Conservation (phyloP, 2,888 invertebrate species). For the Nudaria mundana region DNA sequence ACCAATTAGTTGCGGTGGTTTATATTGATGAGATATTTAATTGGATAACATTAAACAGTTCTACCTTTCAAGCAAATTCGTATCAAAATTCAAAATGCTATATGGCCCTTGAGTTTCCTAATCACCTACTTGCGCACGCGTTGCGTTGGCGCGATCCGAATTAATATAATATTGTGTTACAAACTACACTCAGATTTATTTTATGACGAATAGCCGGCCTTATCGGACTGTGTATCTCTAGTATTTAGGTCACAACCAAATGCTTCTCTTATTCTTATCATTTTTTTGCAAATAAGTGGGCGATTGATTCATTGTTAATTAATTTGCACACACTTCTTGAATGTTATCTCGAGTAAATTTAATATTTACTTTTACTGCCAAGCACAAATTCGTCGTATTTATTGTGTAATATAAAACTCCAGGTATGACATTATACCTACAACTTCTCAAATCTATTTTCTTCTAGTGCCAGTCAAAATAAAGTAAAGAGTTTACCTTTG, state of each 20-base stretch:
- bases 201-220: slow-evolving; percentile 39
- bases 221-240: slow-evolving; percentile 41
- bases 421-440: too few relatives aligned
- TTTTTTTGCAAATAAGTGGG: slow-evolving; percentile 45
- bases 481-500: too few relatives aligned
- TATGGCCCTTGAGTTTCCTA: slow-evolving; percentile 36
- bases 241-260: slow-evolving; percentile 55
- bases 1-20: neutral
- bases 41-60: slow-evolving; percentile 19
- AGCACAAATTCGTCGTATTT: neutral
- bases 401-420: neutral
- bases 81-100: slow-evolving; percentile 42
- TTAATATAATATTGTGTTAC: slow-evolving; percentile 62
- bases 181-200: slow-evolving; percentile 50
- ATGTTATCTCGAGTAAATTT: slow-evolving; percentile 11
- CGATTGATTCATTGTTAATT: slow-evolving; percentile 26
- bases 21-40: too few relatives aligned
- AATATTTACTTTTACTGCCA: neutral
- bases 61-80: slow-evolving; percentile 27
- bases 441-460: too few relatives aligned
- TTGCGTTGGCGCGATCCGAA: slow-evolving; percentile 57
- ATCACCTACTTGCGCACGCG: slow-evolving; percentile 43
- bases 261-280: slow-evolving; percentile 52
- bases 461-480: too few relatives aligned
- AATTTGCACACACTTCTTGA: slow-evolving; percentile 22